Conservation (phyloP, 2,113 vertebrate species). For the Zapornia atra region DNA sequence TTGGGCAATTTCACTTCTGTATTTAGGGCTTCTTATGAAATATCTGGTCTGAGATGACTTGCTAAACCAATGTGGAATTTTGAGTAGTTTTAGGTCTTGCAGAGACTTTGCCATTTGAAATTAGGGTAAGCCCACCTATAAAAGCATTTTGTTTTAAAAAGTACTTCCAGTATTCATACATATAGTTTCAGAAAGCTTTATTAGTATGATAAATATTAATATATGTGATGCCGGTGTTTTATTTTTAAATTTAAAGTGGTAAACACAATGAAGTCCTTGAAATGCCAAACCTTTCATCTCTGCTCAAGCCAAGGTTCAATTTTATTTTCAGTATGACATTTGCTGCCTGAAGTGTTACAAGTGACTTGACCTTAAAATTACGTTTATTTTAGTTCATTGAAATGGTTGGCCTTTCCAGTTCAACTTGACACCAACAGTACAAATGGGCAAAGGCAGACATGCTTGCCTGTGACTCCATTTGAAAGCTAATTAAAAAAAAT, state of each 20-base stretch:
- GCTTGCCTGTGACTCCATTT: conserved; percentile 21
- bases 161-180: background rate
- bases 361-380: conserved; percentile 65
- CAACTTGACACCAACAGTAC: conserved; percentile 12
- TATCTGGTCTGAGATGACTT: background rate
- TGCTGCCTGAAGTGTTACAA: conserved; percentile 67
- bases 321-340: conserved; percentile 60
- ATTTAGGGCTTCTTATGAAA: background rate
- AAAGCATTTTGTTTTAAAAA: background rate
- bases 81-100: background rate
- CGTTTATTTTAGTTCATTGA: conserved; percentile 53
- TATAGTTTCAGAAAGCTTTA: background rate
- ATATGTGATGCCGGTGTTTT: background rate
- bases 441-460: conserved; percentile 25
- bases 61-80: background rate
- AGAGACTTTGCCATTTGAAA: background rate
- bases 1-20: background rate
- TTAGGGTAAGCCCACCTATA: background rate
- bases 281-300: conserved; percentile 51
- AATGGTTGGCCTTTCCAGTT: conserved; percentile 55
- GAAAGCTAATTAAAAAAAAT: conserved; percentile 52
- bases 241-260: conserved; percentile 44
- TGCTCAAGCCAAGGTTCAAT: conserved; percentile 32
- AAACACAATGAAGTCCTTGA: conserved; percentile 22
- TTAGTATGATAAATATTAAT: background rate